phyloP scores from a whole-genome alignment of 1,140 invertebrate species.

The Ceratoteleas bidentatus region DNA sequence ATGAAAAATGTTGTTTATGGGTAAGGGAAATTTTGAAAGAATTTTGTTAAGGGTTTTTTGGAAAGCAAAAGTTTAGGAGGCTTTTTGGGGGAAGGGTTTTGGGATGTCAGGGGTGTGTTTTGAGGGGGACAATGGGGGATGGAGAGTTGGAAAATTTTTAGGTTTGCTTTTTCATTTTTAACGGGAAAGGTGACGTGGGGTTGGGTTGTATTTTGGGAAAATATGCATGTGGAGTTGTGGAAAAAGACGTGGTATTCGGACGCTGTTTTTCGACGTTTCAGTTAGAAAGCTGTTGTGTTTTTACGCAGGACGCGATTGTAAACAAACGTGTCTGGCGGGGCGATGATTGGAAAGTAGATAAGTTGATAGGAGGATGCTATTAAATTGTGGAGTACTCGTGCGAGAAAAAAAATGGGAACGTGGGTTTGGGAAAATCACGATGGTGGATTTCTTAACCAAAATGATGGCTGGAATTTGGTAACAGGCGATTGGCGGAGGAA shows the following conservation, averaged over 20 bases:
- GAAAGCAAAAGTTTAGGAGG: no score
- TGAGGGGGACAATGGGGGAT: neutral
- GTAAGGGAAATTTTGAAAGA: no score
- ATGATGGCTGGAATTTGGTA: no score
- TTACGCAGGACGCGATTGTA: slow-evolving; percentile 25
- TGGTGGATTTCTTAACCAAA: no score
- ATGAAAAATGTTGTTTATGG: no score
- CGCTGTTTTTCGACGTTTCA: neutral
- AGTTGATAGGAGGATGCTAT: no score
- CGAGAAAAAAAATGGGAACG: no score
- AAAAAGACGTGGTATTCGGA: neutral
- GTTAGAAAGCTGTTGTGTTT: slow-evolving; percentile 48
- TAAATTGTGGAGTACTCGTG: no score
- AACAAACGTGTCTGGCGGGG: slow-evolving; percentile 20
- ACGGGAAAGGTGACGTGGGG: neutral
- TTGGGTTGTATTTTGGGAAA: neutral
- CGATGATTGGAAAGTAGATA: neutral
- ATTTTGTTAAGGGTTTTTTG: neutral
- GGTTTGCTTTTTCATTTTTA: neutral
- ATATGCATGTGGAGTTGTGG: neutral
- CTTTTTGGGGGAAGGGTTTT: no score
- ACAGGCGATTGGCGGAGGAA: no score
- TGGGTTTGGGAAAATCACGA: no score
- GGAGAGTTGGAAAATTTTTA: neutral
- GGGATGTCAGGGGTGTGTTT: no score